Conservation (phyloP, 2,888 invertebrate species). For the Mythimna albipuncta region DNA sequence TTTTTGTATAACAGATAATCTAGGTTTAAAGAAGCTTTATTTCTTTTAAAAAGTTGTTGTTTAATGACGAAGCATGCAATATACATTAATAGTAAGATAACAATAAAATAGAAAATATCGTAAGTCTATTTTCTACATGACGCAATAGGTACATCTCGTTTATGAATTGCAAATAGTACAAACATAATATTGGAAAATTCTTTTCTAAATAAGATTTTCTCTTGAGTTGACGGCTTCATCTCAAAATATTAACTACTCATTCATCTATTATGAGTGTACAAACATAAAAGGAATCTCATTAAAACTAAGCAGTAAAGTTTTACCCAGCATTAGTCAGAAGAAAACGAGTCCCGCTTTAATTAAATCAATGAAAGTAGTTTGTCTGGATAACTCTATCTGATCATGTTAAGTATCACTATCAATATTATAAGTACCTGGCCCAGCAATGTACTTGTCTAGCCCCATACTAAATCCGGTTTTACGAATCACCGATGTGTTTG, state of each 20-base stretch:
- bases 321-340: constrained; percentile 26
- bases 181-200: constrained; percentile 13
- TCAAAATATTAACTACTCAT: constrained; percentile 17
- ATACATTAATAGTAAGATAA: too few species aligned
- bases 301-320: background rate
- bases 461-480: constrained; percentile 48
- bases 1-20: constrained; percentile 3
- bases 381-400: constrained; percentile 52
- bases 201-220: constrained; percentile 15
- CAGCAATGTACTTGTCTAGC: constrained; percentile 43
- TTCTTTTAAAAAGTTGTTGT: too few species aligned
- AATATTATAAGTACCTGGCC: constrained; percentile 41
- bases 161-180: background rate
- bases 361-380: constrained; percentile 63
- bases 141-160: background rate
- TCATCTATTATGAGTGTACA: constrained; percentile 10
- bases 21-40: too few species aligned
- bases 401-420: constrained; percentile 50
- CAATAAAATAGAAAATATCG: too few species aligned
- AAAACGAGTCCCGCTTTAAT: constrained; percentile 50
- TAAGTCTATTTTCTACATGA: too few species aligned
- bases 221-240: background rate
- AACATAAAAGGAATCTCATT: constrained; percentile 20
- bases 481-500: constrained; percentile 24
- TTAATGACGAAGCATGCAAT: too few species aligned